Base-by-base conservation (phyloP, 2,888 invertebrate genomes). In the Iselma pallidipennis region DNA sequence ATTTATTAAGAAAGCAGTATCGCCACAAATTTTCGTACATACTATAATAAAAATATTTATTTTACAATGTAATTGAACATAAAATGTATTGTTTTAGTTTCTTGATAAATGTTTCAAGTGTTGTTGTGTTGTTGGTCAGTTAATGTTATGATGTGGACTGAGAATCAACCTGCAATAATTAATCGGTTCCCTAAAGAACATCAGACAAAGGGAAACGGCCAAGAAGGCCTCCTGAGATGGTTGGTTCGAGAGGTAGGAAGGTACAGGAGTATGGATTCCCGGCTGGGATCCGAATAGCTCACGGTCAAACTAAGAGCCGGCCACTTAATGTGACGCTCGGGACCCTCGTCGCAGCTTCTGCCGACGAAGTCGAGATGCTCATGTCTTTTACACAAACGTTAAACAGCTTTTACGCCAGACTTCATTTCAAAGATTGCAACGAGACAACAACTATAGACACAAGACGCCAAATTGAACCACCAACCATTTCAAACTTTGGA, bases 271-370 rank as follows among this genome's bases (percentile, higher is more conserved):
- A 64, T 68, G 67, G 65, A 66, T 61, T 74, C 77, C 76, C 78
- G 75, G 74, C 75, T 76, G 80, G 78, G 80, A 80, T 71, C 76
- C 73, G 78, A 79, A 80, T 80, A 78, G 79, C 79, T 80, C 80
- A 81, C 78, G 81, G 80, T 80, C 80, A 81, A 81, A 81, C 81
- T 81, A 81, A 81, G 80, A 81, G 80, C 79, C 76, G 79, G 80
- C 81, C 81, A 80, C 81, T 80, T 82, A 82, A 82, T 82, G 81
- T 81, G 81, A 79, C 81, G 80, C 80, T 74, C 78, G 81, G 81
- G 81, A 82, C 78, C 74, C 74, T 70, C 72, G 74, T 75, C 76
- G 73, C 71, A 73, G 72, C 76, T 63, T 67, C 64, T 60, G 59
- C 61, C 50, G 55, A 26, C 63, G 54, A 67, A 59, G 59, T 57